phyloP scores from a whole-genome alignment of 2,113 vertebrate species.

The Spea multiplicata region DNA sequence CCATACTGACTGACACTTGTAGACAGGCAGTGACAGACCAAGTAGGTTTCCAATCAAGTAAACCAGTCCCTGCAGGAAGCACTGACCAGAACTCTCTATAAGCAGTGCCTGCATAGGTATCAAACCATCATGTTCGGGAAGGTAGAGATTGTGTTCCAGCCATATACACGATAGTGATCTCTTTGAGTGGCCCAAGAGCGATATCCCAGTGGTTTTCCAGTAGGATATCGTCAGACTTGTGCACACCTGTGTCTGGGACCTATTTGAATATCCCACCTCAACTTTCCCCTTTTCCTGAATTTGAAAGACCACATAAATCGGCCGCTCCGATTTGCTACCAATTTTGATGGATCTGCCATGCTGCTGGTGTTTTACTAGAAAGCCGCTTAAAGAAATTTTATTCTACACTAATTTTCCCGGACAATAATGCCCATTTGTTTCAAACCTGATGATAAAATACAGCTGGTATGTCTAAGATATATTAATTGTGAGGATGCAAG shows the following conservation, averaged over 20 bases:
- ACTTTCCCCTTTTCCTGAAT: constrained; percentile 56
- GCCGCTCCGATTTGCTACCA: constrained; percentile 59
- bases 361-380: too few relatives aligned
- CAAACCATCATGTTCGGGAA: constrained; percentile 99
- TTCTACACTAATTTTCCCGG: too few relatives aligned
- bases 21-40: constrained; percentile 87
- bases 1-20: constrained; percentile 98
- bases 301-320: constrained; percentile 73
- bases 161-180: constrained; percentile 99
- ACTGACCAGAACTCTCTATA: constrained; percentile 92
- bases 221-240: constrained; percentile 91
- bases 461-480: too few relatives aligned
- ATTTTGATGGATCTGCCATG: constrained; percentile 26
- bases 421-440: too few relatives aligned
- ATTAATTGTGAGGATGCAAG: too few relatives aligned
- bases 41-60: constrained; percentile 93
- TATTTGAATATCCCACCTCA: constrained; percentile 82
- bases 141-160: constrained; percentile 98
- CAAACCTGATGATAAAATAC: too few relatives aligned
- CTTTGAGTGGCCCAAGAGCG: constrained; percentile 90
- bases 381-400: too few relatives aligned
- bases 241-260: constrained; percentile 88
- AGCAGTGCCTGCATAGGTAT: constrained; percentile 94
- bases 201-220: constrained; percentile 98
- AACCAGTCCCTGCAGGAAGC: constrained; percentile 90